Conservation (phyloP, 2,888 invertebrate species). For the Yponomeuta plumbellus region DNA sequence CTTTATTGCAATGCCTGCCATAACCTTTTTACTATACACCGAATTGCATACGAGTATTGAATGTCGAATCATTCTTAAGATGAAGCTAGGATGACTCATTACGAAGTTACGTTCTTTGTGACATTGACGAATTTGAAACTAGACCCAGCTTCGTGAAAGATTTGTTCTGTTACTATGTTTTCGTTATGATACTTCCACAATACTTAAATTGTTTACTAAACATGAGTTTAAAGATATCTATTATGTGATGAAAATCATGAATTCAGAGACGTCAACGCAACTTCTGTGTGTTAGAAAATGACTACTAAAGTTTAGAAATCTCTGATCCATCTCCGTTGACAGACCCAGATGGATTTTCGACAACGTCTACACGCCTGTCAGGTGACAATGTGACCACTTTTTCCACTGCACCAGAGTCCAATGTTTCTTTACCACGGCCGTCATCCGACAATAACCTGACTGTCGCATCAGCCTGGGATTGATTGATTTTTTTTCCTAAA, state of each 20-base stretch:
- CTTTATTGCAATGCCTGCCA: neutral
- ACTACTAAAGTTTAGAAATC: conserved; percentile 37
- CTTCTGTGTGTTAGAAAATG: no score
- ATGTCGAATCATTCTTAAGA: neutral
- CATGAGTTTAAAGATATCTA: no score
- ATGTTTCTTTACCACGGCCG: conserved; percentile 63
- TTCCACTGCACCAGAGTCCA: conserved; percentile 43
- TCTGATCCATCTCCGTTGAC: conserved; percentile 33
- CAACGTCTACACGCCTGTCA: conserved; percentile 45
- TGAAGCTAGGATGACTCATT: neutral
- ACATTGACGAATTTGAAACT: neutral
- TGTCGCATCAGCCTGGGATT: conserved; percentile 65
- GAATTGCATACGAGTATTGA: neutral
- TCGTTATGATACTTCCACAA: neutral
- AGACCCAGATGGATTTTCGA: conserved; percentile 35
- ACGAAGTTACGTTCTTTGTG: neutral
- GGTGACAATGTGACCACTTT: conserved; percentile 53
- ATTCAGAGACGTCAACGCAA: no score
- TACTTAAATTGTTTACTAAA: no score
- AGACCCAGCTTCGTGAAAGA: neutral
- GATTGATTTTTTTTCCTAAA: conserved; percentile 64
- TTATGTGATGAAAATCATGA: no score
- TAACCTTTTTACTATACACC: neutral
- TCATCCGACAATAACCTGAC: conserved; percentile 53
- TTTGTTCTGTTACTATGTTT: neutral